A percentile compares a stretch with the other conserved stretches of the same genome.
phyloP scores from a whole-genome alignment of 2,888 invertebrate genomes.

The Buathra laborator region DNA sequence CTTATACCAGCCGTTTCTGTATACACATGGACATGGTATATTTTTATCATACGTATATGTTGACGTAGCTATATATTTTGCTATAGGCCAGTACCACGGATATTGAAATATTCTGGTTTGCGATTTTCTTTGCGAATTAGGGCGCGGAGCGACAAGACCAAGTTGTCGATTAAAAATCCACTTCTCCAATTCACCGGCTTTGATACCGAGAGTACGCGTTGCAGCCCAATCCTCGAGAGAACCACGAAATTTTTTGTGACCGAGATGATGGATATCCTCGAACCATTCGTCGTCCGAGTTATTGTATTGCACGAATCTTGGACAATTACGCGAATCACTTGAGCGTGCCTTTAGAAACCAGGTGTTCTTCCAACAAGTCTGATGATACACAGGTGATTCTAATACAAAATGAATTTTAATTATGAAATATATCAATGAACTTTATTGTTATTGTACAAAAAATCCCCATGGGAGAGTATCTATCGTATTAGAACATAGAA shows the following conservation, averaged over 20 bases:
- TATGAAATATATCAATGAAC: too few relatives aligned
- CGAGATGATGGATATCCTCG: not conserved
- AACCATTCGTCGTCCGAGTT: constrained; percentile 1
- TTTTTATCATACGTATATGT: not conserved
- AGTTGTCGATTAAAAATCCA: not conserved
- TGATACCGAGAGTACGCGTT: not conserved
- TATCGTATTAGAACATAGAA: constrained; percentile 2
- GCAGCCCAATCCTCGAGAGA: not conserved
- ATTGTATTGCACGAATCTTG: not conserved
- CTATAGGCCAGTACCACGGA: constrained; percentile 6
- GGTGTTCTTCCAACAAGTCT: not conserved
- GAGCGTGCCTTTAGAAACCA: not conserved
- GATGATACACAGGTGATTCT: not conserved
- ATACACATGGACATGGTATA: not conserved
- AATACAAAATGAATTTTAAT: not conserved
- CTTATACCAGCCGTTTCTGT: too few relatives aligned
- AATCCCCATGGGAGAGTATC: constrained; percentile 48
- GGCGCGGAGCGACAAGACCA: constrained; percentile 1
- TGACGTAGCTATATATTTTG: not conserved
- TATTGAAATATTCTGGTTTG: not conserved
- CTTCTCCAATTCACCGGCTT: constrained; percentile 11
- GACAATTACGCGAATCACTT: not conserved
- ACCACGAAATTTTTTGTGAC: not conserved
- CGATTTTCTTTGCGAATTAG: not conserved
- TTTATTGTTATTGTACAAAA: not conserved